Evolutionary conservation across 2,888 invertebrate genomes (phyloP).

Genomic region (Anthophora plumipes): DNA sequence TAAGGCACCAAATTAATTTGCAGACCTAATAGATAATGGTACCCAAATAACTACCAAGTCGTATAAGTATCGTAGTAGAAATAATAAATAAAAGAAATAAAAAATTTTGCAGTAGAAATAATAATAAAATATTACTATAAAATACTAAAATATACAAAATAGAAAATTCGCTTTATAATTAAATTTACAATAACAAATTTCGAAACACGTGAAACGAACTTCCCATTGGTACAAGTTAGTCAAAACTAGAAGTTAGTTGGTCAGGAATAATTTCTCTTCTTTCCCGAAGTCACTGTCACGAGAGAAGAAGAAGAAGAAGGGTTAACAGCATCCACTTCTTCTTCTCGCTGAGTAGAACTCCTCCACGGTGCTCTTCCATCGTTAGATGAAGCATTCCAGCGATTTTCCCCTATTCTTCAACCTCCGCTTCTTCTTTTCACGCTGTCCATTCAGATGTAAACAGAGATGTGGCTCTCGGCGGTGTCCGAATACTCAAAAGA

Average conservation of each 20-base stretch:
- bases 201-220: too few species aligned
- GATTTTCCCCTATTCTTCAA: background rate
- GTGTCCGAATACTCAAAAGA: background rate
- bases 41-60: too few species aligned
- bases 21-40: too few species aligned
- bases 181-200: too few species aligned
- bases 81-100: too few species aligned
- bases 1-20: too few species aligned
- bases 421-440: background rate
- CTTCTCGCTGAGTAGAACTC: background rate
- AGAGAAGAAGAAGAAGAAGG: background rate
- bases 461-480: conserved; percentile 30
- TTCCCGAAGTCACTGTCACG: background rate
- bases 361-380: conserved; percentile 21
- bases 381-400: conserved; percentile 35
- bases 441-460: conserved; percentile 35
- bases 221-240: too few species aligned
- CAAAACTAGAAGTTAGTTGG: background rate
- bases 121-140: too few species aligned
- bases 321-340: conserved; percentile 23
- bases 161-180: too few species aligned
- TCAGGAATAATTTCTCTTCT: background rate
- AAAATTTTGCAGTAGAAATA: too few species aligned
- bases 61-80: too few species aligned
- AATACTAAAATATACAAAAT: too few species aligned